Base-by-base conservation (phyloP, 2,888 invertebrate species). In the Peribatodes rhomboidaria region DNA sequence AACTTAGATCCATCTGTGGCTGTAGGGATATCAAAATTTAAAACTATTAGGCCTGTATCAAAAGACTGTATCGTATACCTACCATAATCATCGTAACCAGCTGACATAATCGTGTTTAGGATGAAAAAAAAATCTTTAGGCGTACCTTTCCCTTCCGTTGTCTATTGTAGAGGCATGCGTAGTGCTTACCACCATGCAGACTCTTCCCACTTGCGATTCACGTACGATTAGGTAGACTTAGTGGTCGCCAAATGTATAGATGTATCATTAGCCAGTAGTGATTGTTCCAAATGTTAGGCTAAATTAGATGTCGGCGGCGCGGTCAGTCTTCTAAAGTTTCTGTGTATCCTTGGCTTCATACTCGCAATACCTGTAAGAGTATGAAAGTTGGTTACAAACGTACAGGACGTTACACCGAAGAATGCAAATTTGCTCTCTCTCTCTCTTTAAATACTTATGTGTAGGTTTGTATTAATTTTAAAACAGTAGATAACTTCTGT, bases 21-120 rank as follows among this genome's bases (percentile, higher is more conserved):
- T 72, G 86, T 92, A 92, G 88, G 87, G 83, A 85, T 83, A 85
- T 88, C 90, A 92, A 92, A 92, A 92, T 91, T 84, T 72, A 31
- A 75, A 72, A 94, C 91, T 94, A 94, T 95, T 95, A 93, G 95
- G 95, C 95, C 95, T 94, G 94, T 93, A 94, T 94, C 94, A 94
- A 94, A 95, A 95, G 95, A 95, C 95, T 95, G 95, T 95, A 94
- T 93, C 94, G 94, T 95, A 94, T 94, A 94, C 94, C 94, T 94
- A 94, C 94, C 94, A 94, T 68, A 94, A 92, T 88, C 90, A 88
- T 85, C 87, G 86, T 87, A 86, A 87, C 67, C 88, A 85, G 84
- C 80, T 84, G 83, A 82, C 82, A 81, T 84, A 81, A 82, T 82
- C 76, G 82, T 87, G 82, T 81, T 76, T 88, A 89, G 85, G 85